Evolutionary conservation across 2,888 invertebrate genomes (phyloP).

Genomic region (Ferdinandea cuprea): DNA sequence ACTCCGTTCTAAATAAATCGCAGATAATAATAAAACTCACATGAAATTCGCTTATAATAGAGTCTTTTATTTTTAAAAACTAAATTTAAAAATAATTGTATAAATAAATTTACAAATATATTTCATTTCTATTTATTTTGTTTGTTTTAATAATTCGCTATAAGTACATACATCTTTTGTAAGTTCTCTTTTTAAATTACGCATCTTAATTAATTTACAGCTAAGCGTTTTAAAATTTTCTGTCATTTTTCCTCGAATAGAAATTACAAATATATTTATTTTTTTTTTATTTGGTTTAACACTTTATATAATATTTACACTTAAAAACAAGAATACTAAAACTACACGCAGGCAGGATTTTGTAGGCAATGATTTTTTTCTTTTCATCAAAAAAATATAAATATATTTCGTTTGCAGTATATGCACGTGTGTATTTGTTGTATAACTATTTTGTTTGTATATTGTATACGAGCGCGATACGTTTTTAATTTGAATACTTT

Average conservation of each 20-base stretch:
- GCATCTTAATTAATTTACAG: conserved; percentile 43
- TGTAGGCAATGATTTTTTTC: conserved; percentile 63
- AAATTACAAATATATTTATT: background rate
- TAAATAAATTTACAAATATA: conserved; percentile 36
- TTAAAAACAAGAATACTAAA: conserved; percentile 25
- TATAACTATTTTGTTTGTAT: background rate
- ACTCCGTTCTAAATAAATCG: background rate
- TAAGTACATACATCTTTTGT: conserved; percentile 6
- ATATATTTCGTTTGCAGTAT: conserved; percentile 2
- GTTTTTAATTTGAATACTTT: conserved; percentile 33
- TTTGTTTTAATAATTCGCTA: conserved; percentile 19
- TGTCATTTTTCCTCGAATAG: conserved; percentile 57
- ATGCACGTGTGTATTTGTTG: conserved; percentile 33
- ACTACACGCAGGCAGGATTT: conserved; percentile 65
- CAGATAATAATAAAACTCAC: background rate
- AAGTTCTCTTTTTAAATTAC: conserved; percentile 24
- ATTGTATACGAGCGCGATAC: conserved; percentile 36
- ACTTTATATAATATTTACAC: conserved; percentile 38
- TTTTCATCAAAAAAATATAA: background rate
- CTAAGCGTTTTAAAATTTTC: conserved; percentile 51
- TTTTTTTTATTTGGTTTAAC: conserved; percentile 4
- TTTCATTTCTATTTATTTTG: conserved; percentile 5
- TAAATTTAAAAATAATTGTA: conserved; percentile 54
- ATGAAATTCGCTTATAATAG: conserved; percentile 51
- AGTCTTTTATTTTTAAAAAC: conserved; percentile 75